Conservation (phyloP, 2,888 invertebrate genomes). For the Lissonota sp. region DNA sequence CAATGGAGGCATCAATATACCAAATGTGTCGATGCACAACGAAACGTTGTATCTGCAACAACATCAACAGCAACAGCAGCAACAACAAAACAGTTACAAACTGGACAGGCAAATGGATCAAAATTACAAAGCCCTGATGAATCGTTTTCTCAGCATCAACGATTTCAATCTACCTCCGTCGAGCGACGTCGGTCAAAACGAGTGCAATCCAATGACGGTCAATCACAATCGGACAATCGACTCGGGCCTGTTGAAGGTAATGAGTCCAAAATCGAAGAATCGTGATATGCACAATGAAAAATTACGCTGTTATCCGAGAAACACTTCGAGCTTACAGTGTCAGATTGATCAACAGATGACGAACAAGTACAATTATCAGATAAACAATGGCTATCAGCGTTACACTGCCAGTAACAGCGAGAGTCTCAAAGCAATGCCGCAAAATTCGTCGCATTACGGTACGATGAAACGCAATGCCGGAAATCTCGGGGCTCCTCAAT, state of each 20-base stretch:
- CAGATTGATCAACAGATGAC: slow-evolving; percentile 70
- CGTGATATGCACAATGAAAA: slow-evolving; percentile 59
- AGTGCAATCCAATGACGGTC: slow-evolving; percentile 69
- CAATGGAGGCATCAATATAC: slow-evolving; percentile 70
- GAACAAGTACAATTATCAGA: slow-evolving; percentile 77
- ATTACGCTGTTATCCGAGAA: slow-evolving; percentile 75
- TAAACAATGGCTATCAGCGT: slow-evolving; percentile 75
- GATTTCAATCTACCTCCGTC: slow-evolving; percentile 73
- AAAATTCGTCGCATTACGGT: slow-evolving; percentile 73
- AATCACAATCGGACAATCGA: slow-evolving; percentile 77
- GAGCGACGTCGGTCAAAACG: slow-evolving; percentile 68
- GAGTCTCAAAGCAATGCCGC: slow-evolving; percentile 74
- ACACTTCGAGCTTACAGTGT: slow-evolving; percentile 66
- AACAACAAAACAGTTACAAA: slow-evolving; percentile 72
- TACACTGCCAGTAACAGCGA: slow-evolving; percentile 78
- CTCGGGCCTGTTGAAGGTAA: slow-evolving; percentile 75
- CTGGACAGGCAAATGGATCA: slow-evolving; percentile 76
- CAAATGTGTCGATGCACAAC: slow-evolving; percentile 70
- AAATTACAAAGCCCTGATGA: slow-evolving; percentile 75
- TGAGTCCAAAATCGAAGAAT: slow-evolving; percentile 74
- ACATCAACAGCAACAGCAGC: slow-evolving; percentile 67
- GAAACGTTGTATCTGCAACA: slow-evolving; percentile 70
- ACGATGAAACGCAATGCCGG: slow-evolving; percentile 70
- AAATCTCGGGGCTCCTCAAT: slow-evolving; percentile 52
- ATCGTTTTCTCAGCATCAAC: slow-evolving; percentile 73